Conservation (phyloP, 2,113 vertebrate species). For the Eidolon helvum region DNA sequence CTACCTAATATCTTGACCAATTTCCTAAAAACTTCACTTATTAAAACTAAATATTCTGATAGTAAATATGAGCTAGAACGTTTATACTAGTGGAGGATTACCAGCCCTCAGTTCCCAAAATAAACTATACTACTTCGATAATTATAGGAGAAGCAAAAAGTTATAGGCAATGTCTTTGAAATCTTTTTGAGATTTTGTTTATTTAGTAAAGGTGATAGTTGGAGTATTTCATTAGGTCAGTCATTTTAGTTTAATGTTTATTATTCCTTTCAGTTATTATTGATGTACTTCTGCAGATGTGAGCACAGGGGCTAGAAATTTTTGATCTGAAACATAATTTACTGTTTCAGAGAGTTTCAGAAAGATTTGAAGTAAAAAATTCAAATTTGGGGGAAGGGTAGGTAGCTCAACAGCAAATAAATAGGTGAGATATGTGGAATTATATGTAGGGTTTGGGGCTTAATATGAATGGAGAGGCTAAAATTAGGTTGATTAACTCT, state of each 20-base stretch:
- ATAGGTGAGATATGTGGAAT: neutral
- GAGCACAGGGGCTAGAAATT: neutral
- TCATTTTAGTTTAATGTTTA: neutral
- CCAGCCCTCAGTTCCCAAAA: neutral
- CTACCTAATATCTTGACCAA: neutral
- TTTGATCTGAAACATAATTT: constrained; percentile 22
- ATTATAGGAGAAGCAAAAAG: neutral
- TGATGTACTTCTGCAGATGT: neutral
- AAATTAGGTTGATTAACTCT: neutral
- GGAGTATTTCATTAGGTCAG: neutral
- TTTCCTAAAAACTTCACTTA: constrained; percentile 44
- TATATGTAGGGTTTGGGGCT: neutral
- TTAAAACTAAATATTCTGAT: constrained; percentile 1
- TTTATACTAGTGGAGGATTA: constrained; percentile 10
- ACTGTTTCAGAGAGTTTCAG: constrained; percentile 8
- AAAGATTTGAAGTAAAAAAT: constrained; percentile 9
- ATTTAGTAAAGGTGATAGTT: neutral
- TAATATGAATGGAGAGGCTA: neutral
- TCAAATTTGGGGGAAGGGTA: neutral
- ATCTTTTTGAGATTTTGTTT: neutral
- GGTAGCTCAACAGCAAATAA: neutral
- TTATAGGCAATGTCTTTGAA: neutral
- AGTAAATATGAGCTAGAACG: neutral
- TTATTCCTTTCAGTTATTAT: constrained; percentile 38
- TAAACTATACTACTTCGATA: neutral